Evolutionary conservation across 1,140 invertebrate genomes (phyloP).

Genomic region (Mactra quadrangularis): DNA sequence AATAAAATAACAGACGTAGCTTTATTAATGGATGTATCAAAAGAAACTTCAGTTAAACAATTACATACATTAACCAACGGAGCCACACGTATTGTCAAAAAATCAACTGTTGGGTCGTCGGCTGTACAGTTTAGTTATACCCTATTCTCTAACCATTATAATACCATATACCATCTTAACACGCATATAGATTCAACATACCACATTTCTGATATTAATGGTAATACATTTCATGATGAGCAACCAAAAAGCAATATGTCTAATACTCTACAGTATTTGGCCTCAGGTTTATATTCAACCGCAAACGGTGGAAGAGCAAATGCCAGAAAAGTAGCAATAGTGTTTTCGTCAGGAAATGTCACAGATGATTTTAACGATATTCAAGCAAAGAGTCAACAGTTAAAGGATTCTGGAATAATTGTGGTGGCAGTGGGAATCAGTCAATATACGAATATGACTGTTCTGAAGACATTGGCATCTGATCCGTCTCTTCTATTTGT

Average conservation of each 20-base stretch:
- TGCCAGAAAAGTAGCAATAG: neutral
- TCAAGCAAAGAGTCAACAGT: neutral
- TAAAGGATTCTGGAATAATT: constrained; percentile 6
- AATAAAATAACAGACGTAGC: neutral
- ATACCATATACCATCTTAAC: neutral
- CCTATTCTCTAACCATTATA: neutral
- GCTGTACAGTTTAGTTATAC: constrained; percentile 9
- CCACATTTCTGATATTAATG: neutral
- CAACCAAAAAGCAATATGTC: neutral
- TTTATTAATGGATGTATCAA: constrained; percentile 18
- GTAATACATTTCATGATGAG: neutral
- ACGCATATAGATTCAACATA: neutral
- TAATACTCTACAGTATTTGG: neutral
- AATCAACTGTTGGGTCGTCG: neutral
- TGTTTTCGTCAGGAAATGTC: neutral
- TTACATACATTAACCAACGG: neutral
- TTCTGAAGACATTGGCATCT: neutral
- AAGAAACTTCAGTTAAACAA: neutral
- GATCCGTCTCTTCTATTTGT: constrained; percentile 13
- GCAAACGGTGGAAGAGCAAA: neutral
- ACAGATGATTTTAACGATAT: neutral
- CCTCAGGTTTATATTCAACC: neutral
- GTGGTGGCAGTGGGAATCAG: constrained; percentile 2
- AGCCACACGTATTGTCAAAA: neutral
- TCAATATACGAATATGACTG: neutral